These are phyloP conservation scores for Eumeta japonica DNA, from an alignment of 1,140 invertebrate species.

Conservation along the genomic window DNA sequence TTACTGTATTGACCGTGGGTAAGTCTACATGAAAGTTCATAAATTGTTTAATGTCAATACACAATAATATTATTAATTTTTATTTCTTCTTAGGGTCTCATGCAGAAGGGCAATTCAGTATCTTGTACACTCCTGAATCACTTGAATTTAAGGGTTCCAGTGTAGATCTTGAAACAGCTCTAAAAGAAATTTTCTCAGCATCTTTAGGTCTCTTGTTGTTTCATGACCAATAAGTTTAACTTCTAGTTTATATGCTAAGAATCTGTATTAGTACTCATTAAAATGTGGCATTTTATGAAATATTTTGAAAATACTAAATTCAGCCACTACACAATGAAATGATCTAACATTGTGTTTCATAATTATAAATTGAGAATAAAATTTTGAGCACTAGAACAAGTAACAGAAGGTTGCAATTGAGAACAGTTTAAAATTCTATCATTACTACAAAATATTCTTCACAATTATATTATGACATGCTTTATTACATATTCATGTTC, in stretches of 20 bases:
- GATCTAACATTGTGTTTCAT: slow-evolving; percentile 42
- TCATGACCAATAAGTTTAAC: no score
- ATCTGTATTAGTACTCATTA: no score
- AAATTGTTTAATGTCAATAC: slow-evolving; percentile 4
- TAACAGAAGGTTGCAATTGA: no score
- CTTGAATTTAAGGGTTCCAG: slow-evolving; percentile 64
- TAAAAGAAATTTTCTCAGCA: slow-evolving; percentile 73
- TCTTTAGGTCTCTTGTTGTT: slow-evolving; percentile 68
- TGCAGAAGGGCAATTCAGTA: slow-evolving; percentile 66
- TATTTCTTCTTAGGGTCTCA: slow-evolving; percentile 55
- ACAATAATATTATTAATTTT: slow-evolving; percentile 4
- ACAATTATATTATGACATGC: no score
- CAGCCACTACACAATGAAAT: not conserved
- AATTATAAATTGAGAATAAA: slow-evolving; percentile 51
- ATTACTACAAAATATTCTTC: no score
- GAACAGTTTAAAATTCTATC: no score
- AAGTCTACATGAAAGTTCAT: slow-evolving; percentile 26
- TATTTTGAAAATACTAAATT: not conserved
- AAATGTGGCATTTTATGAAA: not conserved
- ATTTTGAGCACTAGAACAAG: no score
- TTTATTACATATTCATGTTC: no score
- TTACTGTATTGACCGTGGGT: slow-evolving; percentile 32
- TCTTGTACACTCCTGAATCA: slow-evolving; percentile 66
- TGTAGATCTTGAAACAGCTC: slow-evolving; percentile 52
- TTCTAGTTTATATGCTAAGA: no score